Evolutionary conservation across 2,113 vertebrate genomes (phyloP).

Genomic region (Junco hyemalis): DNA sequence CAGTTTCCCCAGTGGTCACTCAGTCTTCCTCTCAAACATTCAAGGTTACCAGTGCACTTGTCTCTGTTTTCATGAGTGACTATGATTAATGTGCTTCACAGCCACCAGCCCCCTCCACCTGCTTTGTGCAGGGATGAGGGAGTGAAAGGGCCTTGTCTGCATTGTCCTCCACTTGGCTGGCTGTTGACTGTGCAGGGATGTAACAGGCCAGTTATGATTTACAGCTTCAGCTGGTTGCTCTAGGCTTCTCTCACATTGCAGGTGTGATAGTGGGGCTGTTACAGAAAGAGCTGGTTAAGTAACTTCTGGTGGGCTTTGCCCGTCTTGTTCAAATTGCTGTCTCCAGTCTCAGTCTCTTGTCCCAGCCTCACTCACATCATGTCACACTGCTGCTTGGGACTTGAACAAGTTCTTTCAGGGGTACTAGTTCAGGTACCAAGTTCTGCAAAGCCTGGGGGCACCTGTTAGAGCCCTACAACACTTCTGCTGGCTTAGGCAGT

Average conservation of each 20-base stretch:
- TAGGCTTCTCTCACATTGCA: neutral
- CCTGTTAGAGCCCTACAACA: neutral
- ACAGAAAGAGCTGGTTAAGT: rapidly evolving
- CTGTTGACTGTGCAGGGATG: neutral
- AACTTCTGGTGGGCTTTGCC: neutral
- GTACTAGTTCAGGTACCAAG: neutral
- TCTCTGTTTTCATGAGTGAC: neutral
- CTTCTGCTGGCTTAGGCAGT: neutral
- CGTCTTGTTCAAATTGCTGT: neutral
- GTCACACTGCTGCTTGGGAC: neutral
- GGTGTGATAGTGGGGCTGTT: neutral
- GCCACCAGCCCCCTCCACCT: neutral
- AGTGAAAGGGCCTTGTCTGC: neutral
- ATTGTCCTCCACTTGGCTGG: neutral
- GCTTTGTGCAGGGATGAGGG: neutral
- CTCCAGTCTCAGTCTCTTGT: neutral
- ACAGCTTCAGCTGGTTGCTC: neutral
- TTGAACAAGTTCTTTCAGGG: neutral
- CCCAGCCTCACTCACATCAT: rapidly evolving
- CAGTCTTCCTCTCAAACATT: neutral
- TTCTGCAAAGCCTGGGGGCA: neutral
- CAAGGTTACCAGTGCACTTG: neutral
- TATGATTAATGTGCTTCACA: neutral
- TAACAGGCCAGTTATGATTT: neutral
- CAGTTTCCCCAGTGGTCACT: neutral